Percentiles rank a stretch among this genome's conserved stretches.
phyloP scores from a whole-genome alignment of 2,797 vertebrate genomes.

The Myotis pilosus region DNA sequence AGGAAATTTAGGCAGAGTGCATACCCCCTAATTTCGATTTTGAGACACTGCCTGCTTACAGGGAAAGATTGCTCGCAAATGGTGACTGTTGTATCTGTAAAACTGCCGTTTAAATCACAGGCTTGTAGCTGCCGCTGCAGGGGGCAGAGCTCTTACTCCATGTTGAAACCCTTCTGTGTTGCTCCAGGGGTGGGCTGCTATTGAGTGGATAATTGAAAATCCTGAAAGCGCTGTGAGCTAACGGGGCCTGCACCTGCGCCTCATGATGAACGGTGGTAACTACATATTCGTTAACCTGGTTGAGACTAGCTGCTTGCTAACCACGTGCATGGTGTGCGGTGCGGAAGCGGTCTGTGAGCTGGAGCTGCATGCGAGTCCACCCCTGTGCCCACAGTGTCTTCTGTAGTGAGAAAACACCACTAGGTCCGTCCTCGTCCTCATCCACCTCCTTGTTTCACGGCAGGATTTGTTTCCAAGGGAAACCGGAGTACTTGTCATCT shows the following conservation, averaged over 20 bases:
- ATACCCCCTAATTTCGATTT: not conserved
- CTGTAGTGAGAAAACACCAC: fast-evolving
- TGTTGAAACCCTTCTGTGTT: slow-evolving; percentile 83
- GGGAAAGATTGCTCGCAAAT: not conserved
- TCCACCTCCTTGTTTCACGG: not conserved
- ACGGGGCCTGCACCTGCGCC: slow-evolving; percentile 86
- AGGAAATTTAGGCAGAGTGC: not conserved
- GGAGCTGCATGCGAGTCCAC: slow-evolving; percentile 45
- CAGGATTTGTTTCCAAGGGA: not conserved
- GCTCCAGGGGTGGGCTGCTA: slow-evolving; percentile 97
- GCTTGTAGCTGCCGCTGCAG: not conserved
- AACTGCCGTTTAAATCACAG: slow-evolving; percentile 1
- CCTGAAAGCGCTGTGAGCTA: slow-evolving; percentile 90
- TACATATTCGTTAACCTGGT: slow-evolving; percentile 73
- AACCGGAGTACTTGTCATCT: not conserved
- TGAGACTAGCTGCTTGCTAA: slow-evolving; percentile 63
- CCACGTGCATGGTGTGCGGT: slow-evolving; percentile 67
- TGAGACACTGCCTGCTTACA: not conserved
- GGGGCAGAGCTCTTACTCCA: slow-evolving; percentile 54
- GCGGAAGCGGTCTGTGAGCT: not conserved
- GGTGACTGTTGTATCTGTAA: not conserved
- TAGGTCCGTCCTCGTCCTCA: not conserved
- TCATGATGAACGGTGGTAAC: slow-evolving; percentile 88
- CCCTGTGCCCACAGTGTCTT: not conserved
- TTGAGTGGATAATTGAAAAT: slow-evolving; percentile 99